Evolutionary conservation across 2,797 vertebrate species (phyloP).

Genomic region (Cossypha caffra): DNA sequence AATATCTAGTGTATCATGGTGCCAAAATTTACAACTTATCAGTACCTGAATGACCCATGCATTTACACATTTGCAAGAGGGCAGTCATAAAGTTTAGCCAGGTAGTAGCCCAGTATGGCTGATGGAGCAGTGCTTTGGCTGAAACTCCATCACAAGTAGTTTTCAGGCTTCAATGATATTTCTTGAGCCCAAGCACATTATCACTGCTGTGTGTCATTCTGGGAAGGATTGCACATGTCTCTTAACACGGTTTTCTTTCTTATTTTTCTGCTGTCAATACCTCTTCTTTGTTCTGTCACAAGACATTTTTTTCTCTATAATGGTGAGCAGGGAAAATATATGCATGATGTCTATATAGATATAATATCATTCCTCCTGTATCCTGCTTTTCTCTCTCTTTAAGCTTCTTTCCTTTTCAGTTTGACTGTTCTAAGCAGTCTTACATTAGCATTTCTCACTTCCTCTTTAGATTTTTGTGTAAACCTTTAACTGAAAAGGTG

Average conservation of each 20-base stretch:
- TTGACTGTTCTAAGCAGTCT: background rate
- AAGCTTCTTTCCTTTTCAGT: background rate
- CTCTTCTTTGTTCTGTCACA: background rate
- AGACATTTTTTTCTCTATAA: background rate
- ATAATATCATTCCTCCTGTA: background rate
- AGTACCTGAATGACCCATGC: background rate
- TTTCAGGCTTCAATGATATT: background rate
- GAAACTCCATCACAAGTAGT: background rate
- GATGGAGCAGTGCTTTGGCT: background rate
- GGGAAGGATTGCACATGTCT: background rate
- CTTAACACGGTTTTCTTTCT: background rate
- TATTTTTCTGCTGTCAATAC: background rate
- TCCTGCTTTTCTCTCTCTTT: background rate
- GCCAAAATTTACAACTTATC: background rate
- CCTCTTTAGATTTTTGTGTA: slow-evolving; percentile 29
- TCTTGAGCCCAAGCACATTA: background rate
- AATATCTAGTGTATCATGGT: background rate
- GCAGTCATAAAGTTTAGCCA: background rate
- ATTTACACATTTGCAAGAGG: background rate
- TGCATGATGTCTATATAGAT: background rate
- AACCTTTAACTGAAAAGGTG: slow-evolving; percentile 28
- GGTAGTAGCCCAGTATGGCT: background rate
- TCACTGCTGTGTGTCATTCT: background rate
- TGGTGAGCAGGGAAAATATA: background rate
- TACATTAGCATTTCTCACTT: background rate